A percentile compares a stretch with the other conserved stretches of the same genome.
These are phyloP conservation scores for Candoia aspera DNA, from an alignment of 2,113 vertebrate genomes.

Conservation along the genomic window DNA sequence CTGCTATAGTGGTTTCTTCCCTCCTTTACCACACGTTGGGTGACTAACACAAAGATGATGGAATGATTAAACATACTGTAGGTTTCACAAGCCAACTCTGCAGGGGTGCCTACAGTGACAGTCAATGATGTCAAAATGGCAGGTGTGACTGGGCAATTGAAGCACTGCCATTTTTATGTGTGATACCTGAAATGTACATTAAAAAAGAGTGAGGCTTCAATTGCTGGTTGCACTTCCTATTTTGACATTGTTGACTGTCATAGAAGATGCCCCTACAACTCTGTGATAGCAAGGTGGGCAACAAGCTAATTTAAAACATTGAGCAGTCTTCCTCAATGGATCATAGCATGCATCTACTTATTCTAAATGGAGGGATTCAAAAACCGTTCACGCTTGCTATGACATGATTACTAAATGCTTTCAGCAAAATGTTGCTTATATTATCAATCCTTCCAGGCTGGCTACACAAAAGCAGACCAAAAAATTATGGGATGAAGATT, in stretches of 20 bases:
- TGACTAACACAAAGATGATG: not conserved
- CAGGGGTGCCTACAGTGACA: not conserved
- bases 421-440: not conserved
- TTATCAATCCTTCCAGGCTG: not conserved
- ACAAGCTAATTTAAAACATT: not conserved
- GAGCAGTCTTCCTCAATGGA: not conserved
- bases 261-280: not conserved
- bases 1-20: not conserved
- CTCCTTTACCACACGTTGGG: not conserved
- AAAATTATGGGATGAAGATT: not conserved
- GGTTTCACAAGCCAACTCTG: not conserved
- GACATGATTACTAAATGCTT: not conserved
- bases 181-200: not conserved
- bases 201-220: not conserved
- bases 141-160: not conserved
- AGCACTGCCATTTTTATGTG: not conserved
- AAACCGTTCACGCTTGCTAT: not conserved
- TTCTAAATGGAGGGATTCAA: not conserved
- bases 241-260: not conserved
- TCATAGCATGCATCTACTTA: not conserved
- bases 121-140: not conserved
- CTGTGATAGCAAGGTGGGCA: not conserved
- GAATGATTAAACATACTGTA: not conserved
- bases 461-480: not conserved
- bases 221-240: not conserved